Evolutionary conservation across 2,888 invertebrate genomes (phyloP).

Genomic region (Labia minor): DNA sequence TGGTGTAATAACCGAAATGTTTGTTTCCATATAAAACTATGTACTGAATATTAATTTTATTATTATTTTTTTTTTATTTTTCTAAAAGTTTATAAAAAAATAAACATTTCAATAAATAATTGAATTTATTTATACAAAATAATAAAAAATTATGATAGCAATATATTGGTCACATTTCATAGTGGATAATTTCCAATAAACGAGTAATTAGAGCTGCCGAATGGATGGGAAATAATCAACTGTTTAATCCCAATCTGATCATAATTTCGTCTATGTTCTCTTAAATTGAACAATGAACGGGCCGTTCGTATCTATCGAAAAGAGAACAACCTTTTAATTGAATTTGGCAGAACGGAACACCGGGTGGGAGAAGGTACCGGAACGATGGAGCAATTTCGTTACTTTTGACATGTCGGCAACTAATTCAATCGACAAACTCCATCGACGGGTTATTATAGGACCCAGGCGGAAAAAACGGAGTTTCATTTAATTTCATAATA

Average conservation of each 20-base stretch:
- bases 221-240: neutral
- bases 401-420: conserved; percentile 5
- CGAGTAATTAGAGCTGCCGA: no score
- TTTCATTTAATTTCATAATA: neutral
- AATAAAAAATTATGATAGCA: neutral
- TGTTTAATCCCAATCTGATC: neutral
- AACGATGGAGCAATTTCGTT: neutral
- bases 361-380: neutral
- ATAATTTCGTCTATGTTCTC: neutral
- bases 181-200: no score
- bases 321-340: conserved; percentile 13
- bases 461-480: neutral
- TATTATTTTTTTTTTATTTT: no score
- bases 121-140: neutral
- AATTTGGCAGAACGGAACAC: neutral
- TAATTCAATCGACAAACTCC: conserved; percentile 8
- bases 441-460: neutral
- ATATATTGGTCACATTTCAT: no score
- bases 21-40: no score
- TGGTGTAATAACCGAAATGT: no score
- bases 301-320: neutral
- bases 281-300: neutral
- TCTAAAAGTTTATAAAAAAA: no score
- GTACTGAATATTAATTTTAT: no score
- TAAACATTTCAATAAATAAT: no score